Percentiles rank a stretch among this genome's conserved stretches.
These are phyloP conservation scores for Casuarius casuarius DNA, from an alignment of 2,113 vertebrate genomes.

Conservation along the genomic window DNA sequence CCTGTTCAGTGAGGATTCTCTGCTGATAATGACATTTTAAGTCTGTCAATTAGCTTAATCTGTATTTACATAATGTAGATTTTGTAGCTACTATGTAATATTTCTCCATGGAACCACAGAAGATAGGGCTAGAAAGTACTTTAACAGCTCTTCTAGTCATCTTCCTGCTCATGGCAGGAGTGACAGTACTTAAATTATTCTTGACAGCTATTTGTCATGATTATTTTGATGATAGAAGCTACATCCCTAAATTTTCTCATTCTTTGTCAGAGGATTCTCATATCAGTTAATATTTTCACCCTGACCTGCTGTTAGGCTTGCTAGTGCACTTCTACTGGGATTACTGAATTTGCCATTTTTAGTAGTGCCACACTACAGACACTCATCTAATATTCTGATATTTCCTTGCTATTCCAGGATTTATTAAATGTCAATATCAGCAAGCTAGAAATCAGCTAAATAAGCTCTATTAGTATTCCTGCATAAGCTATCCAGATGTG, in stretches of 20 bases:
- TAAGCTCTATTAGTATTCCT: neutral
- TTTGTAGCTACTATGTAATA: neutral
- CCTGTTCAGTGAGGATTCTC: neutral
- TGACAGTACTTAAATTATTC: neutral
- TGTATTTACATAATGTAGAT: neutral
- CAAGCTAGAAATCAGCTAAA: constrained; percentile 14
- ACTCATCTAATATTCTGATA: neutral
- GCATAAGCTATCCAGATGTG: neutral
- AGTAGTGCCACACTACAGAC: neutral
- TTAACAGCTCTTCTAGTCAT: neutral
- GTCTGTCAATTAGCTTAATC: neutral
- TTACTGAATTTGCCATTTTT: neutral
- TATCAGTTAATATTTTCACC: neutral
- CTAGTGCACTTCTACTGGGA: neutral
- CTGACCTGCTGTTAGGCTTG: neutral
- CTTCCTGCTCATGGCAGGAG: neutral
- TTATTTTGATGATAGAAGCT: neutral
- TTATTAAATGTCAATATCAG: neutral
- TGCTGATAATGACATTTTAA: neutral
- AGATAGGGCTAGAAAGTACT: neutral
- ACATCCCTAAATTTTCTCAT: neutral
- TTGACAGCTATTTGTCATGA: neutral
- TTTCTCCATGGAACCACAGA: neutral
- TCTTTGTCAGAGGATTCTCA: neutral
- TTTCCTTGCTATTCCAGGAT: neutral